Base-by-base conservation (phyloP, 1,140 invertebrate species). In the Phenacoccus solenopsis region DNA sequence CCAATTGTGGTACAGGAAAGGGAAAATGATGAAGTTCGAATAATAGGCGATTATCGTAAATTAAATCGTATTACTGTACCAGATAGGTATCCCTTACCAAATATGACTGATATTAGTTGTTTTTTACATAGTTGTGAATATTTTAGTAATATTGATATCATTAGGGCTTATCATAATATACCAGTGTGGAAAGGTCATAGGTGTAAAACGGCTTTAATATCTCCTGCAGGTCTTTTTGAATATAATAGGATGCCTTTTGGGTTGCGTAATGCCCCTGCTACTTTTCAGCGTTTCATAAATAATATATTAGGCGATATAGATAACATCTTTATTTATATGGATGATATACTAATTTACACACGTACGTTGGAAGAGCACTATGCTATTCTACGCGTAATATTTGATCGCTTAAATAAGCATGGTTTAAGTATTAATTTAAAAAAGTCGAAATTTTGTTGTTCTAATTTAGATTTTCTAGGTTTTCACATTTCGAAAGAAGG, bases 211-310 rank as follows among this genome's bases (percentile, higher is more conserved):
- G 77, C 78, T 0, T 71, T 79, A 3, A 67, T 28, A 28, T 64
- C 69, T 10, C 71, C 71, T 7, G 70, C 70, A 32, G 71, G 71
- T 10, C 35, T 71, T 5, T 71, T 69, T 25, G 1, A 69, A 74
- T 74, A 77, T 35, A 28, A 28, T 2, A 25, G 20, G 24, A 73
- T 73, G 72, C 20, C 68, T 2, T 73, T 80, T 69, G 78, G 78
- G 1, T 71, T 81, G 0, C 69, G 76, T 0, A 80, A 80, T 72
- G 77, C 78, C 3, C 76, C 73, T 0, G 77, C 79, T 72, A 76
- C 77, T 1, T 85, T 83, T 73, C 78, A 83, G 74, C 70, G 82
- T 20, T 77, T 80, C 20, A 82, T 85, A 67, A 76, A 82, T 73
- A 38, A 76, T 16, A 76, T 82, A 0, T 74, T 82, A 3, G 1